A percentile compares a stretch with the other conserved stretches of the same genome.
Conservation (phyloP, 2,888 invertebrate species). For the Campoplex capitator region DNA sequence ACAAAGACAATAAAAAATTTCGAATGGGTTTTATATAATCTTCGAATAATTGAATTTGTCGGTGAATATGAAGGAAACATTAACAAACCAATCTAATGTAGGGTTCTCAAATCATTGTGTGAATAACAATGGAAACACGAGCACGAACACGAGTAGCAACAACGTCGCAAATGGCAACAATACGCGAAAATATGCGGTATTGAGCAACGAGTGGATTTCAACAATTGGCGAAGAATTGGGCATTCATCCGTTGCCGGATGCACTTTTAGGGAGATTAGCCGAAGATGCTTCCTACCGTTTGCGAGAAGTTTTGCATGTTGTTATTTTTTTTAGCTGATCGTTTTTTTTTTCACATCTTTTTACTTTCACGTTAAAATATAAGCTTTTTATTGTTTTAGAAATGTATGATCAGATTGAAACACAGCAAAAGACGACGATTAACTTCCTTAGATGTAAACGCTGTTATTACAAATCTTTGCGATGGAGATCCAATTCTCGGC, state of each 20-base stretch:
- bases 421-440: slow-evolving; percentile 80
- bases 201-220: slow-evolving; percentile 83
- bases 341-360: background rate
- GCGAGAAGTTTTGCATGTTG: slow-evolving; percentile 82
- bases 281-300: slow-evolving; percentile 83
- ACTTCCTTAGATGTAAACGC: slow-evolving; percentile 81
- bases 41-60: too few relatives aligned
- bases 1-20: background rate
- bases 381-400: slow-evolving; percentile 75
- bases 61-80: slow-evolving; percentile 80
- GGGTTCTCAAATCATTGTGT: slow-evolving; percentile 80
- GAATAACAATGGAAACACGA: slow-evolving; percentile 80
- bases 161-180: slow-evolving; percentile 76
- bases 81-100: slow-evolving; percentile 75
- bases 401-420: slow-evolving; percentile 82
- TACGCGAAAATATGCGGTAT: slow-evolving; percentile 80
- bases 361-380: background rate
- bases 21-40: background rate
- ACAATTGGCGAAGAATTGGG: slow-evolving; percentile 83
- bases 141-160: slow-evolving; percentile 71
- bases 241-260: slow-evolving; percentile 81
- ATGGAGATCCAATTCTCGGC: slow-evolving; percentile 82
- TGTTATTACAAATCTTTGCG: slow-evolving; percentile 82
- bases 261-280: slow-evolving; percentile 79
- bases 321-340: slow-evolving; percentile 32